These are phyloP conservation scores for Linnaemya vulpina DNA, from an alignment of 2,888 invertebrate genomes.

Conservation along the genomic window DNA sequence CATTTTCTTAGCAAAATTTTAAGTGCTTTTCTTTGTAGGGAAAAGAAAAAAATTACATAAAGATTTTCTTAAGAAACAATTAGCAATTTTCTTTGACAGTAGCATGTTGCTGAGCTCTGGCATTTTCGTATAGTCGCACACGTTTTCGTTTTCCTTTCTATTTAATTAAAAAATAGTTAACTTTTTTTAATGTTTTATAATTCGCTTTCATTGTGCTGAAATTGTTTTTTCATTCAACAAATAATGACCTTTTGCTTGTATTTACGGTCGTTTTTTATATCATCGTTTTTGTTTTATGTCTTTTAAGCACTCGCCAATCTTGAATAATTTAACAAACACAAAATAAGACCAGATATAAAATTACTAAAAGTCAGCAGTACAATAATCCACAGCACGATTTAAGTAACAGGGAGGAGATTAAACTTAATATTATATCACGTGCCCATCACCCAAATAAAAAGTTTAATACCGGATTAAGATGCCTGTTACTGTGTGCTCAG, in stretches of 20 bases:
- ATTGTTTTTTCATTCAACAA: slow-evolving; percentile 10
- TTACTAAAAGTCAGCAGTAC: not conserved
- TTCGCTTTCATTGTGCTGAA: not conserved
- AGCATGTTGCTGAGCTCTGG: not conserved
- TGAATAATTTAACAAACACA: not conserved
- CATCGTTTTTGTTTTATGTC: not conserved
- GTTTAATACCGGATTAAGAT: not conserved
- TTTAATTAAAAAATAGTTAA: slow-evolving; percentile 47
- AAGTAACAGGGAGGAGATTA: not conserved
- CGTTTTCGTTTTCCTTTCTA: not conserved
- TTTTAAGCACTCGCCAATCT: not conserved
- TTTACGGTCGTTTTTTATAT: slow-evolving; percentile 25
- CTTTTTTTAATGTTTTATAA: not conserved
- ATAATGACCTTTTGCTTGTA: slow-evolving; percentile 10
- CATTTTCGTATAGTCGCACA: not conserved
- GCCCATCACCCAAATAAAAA: not conserved
- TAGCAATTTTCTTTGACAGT: slow-evolving; percentile 4
- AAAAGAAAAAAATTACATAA: not conserved
- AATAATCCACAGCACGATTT: not conserved
- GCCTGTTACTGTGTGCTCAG: not conserved
- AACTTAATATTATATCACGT: not conserved
- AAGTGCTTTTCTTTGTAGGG: slow-evolving; percentile 34
- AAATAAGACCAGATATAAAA: slow-evolving; percentile 1
- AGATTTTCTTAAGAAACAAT: slow-evolving; percentile 20
- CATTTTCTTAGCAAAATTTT: slow-evolving; percentile 14